Percentiles rank a stretch among this genome's conserved stretches.
Conservation (phyloP, 2,113 vertebrate species). For the Pangasianodon hypophthalmus region DNA sequence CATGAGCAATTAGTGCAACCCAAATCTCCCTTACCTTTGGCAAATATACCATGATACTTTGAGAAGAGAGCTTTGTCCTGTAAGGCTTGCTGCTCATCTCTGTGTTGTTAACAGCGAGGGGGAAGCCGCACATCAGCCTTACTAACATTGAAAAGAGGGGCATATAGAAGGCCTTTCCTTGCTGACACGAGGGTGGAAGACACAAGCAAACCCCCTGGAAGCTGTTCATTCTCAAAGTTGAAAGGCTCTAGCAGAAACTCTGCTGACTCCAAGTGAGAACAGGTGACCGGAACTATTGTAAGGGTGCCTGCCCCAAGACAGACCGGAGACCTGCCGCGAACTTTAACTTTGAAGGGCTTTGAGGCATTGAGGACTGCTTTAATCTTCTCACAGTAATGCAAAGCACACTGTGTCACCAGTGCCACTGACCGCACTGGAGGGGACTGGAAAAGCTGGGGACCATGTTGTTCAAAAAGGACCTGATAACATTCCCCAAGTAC, state of each 20-base stretch:
- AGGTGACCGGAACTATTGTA: too few relatives aligned
- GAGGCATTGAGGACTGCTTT: neutral
- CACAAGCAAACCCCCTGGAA: neutral
- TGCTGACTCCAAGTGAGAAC: too few relatives aligned
- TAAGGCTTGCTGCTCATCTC: neutral
- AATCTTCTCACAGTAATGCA: conserved; percentile 4
- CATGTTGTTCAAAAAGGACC: neutral
- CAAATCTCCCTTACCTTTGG: neutral
- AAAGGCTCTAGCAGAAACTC: too few relatives aligned
- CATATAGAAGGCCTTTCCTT: neutral
- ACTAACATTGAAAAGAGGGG: too few relatives aligned
- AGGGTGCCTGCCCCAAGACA: neutral
- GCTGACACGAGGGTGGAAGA: neutral
- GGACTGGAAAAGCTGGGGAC: neutral
- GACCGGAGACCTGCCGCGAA: neutral
- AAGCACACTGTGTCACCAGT: neutral
- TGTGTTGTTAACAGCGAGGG: too few relatives aligned
- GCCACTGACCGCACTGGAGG: neutral
- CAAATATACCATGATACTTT: neutral
- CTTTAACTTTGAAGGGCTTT: conserved; percentile 5
- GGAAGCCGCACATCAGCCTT: conserved; percentile 4
- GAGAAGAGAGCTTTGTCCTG: neutral
- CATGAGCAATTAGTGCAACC: neutral
- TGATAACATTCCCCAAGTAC: conserved; percentile 3
- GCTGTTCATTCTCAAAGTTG: too few relatives aligned